A percentile compares a stretch with the other conserved stretches of the same genome.
These are phyloP conservation scores for Sarcophaga peregrina DNA, from an alignment of 1,140 invertebrate genomes.

Conservation along the genomic window DNA sequence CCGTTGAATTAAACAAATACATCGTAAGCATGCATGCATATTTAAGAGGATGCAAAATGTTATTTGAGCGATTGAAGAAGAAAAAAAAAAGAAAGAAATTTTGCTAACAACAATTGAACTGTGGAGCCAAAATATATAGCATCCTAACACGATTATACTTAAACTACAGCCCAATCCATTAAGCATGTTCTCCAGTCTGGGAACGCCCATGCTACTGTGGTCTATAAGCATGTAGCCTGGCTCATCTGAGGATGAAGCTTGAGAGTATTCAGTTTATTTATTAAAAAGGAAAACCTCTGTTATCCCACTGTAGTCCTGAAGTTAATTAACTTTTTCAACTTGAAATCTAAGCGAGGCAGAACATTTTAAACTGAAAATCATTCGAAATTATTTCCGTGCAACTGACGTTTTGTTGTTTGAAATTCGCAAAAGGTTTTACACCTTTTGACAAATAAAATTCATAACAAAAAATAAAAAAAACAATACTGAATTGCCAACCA, in stretches of 20 bases:
- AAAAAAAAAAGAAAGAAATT: no score
- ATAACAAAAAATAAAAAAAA: background rate
- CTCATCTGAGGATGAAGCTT: no score
- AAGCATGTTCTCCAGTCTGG: no score
- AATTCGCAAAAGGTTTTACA: slow-evolving; percentile 31
- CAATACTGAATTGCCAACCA: background rate
- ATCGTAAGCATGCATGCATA: slow-evolving; percentile 37
- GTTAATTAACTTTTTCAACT: slow-evolving; percentile 39
- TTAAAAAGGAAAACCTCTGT: background rate
- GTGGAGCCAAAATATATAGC: no score
- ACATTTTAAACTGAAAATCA: background rate
- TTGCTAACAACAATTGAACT: no score
- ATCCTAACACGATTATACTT: no score
- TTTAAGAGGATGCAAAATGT: slow-evolving; percentile 4
- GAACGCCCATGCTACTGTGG: no score
- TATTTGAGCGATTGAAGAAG: background rate
- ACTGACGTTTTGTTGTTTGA: slow-evolving; percentile 22
- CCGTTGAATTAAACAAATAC: slow-evolving; percentile 41
- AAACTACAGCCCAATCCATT: no score
- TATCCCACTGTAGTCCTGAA: slow-evolving; percentile 13
- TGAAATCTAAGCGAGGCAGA: slow-evolving; percentile 28
- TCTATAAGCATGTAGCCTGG: no score
- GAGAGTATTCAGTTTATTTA: no score
- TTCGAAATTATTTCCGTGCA: slow-evolving; percentile 14
- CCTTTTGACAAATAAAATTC: slow-evolving; percentile 5